These are phyloP conservation scores for Micromussa lordhowensis DNA, from an alignment of 92 coral and sea anemone species.

Conservation along the genomic window DNA sequence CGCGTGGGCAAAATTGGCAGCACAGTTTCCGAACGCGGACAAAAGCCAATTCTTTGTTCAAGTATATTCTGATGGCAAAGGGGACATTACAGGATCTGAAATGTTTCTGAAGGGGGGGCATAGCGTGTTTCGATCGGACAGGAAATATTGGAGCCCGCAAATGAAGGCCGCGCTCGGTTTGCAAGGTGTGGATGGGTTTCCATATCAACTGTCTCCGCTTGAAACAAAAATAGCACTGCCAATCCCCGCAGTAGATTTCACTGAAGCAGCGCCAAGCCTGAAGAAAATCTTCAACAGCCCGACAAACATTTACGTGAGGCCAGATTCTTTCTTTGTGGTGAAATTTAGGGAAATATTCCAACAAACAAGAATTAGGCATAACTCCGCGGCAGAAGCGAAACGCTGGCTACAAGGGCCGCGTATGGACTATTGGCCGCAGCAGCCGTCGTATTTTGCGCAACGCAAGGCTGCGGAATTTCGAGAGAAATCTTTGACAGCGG, in stretches of 20 bases:
- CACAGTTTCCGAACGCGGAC: neutral
- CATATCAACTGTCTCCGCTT: neutral
- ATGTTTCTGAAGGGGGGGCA: no score
- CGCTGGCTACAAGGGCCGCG: constrained; percentile 49
- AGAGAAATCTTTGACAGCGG: neutral
- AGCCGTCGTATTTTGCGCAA: constrained; percentile 56
- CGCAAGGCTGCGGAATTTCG: constrained; percentile 50
- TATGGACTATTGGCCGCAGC: constrained; percentile 66
- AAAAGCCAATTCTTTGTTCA: no score
- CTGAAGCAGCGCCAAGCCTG: neutral
- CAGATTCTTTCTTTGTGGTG: constrained; percentile 27
- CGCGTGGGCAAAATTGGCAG: neutral
- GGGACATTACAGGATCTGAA: no score
- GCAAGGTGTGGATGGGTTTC: neutral
- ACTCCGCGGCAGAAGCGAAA: constrained; percentile 9
- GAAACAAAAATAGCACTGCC: neutral
- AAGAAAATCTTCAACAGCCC: neutral
- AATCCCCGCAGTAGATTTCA: neutral
- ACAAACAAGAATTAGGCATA: neutral
- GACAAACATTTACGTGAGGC: neutral
- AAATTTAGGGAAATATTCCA: constrained; percentile 47
- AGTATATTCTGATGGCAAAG: no score
- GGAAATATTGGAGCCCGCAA: neutral
- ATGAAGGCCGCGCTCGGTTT: neutral
- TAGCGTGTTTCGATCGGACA: neutral